These are phyloP conservation scores for Platygyra sinensis DNA, from an alignment of 64 coral and sea anemone genomes.

Conservation along the genomic window DNA sequence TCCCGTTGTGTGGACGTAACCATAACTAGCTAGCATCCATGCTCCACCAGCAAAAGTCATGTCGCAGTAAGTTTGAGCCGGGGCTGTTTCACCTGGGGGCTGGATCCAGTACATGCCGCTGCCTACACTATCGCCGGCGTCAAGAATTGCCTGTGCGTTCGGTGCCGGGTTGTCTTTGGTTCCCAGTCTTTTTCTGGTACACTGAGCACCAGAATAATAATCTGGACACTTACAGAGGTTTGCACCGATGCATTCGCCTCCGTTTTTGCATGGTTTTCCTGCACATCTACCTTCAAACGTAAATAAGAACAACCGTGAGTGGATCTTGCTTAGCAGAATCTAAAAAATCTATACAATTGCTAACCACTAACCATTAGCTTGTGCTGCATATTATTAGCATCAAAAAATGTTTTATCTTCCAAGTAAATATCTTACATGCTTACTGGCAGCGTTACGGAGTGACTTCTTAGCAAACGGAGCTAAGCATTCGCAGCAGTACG, in stretches of 20 bases:
- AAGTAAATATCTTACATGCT: too few species aligned
- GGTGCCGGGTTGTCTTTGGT: conserved; percentile 71
- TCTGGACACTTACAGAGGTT: conserved; percentile 54
- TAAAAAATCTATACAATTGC: neutral
- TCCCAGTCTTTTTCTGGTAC: conserved; percentile 62
- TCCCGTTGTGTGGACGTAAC: conserved; percentile 34
- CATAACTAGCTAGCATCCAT: conserved; percentile 98
- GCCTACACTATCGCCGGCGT: conserved; percentile 69
- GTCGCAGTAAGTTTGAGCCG: conserved; percentile 89
- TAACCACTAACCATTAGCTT: neutral
- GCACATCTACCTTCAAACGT: conserved; percentile 40
- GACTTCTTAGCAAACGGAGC: too few species aligned
- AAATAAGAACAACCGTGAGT: neutral
- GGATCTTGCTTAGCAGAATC: neutral
- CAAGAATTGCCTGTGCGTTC: conserved; percentile 81
- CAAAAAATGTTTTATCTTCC: too few species aligned
- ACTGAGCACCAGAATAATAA: conserved; percentile 33
- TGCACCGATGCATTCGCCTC: conserved; percentile 34
- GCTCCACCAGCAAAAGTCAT: conserved; percentile 76
- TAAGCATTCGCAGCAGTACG: too few species aligned
- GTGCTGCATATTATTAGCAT: neutral
- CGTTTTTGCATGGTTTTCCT: conserved; percentile 56
- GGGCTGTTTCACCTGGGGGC: conserved; percentile 71
- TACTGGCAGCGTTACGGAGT: too few species aligned
- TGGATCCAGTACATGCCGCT: conserved; percentile 98